These are phyloP conservation scores for Aphelocoma californica DNA, from an alignment of 2,797 vertebrate species.

Conservation along the genomic window DNA sequence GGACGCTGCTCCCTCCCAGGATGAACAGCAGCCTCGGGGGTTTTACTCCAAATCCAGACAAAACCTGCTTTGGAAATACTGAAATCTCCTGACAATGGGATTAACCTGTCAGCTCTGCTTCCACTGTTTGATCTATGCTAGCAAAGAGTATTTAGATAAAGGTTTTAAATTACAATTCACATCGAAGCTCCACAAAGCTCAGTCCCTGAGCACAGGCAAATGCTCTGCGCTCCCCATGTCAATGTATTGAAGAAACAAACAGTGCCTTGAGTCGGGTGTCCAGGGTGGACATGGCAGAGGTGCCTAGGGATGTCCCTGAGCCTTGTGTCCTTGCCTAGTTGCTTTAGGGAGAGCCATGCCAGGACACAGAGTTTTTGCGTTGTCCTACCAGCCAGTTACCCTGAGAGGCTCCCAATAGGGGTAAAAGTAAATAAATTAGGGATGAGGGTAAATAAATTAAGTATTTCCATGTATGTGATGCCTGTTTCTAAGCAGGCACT, in stretches of 20 bases:
- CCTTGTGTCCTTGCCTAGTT: background rate
- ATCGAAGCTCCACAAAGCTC: background rate
- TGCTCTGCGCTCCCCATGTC: accelerated
- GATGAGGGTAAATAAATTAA: background rate
- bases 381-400: background rate
- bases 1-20: background rate
- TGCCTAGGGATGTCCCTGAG: background rate
- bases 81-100: constrained; percentile 4
- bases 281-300: background rate
- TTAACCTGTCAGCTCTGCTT: constrained; percentile 25
- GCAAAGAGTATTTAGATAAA: background rate
- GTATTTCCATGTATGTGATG: background rate
- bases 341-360: background rate
- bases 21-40: background rate
- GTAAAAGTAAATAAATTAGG: background rate
- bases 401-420: background rate
- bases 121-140: background rate
- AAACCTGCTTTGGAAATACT: constrained; percentile 2
- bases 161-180: background rate
- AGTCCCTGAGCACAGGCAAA: background rate
- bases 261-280: background rate
- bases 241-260: background rate
- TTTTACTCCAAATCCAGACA: background rate
- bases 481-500: background rate
- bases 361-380: background rate